A percentile compares a stretch with the other conserved stretches of the same genome.
These are phyloP conservation scores for Phocoena sinus DNA, from an alignment of 2,113 vertebrate genomes.

Conservation along the genomic window DNA sequence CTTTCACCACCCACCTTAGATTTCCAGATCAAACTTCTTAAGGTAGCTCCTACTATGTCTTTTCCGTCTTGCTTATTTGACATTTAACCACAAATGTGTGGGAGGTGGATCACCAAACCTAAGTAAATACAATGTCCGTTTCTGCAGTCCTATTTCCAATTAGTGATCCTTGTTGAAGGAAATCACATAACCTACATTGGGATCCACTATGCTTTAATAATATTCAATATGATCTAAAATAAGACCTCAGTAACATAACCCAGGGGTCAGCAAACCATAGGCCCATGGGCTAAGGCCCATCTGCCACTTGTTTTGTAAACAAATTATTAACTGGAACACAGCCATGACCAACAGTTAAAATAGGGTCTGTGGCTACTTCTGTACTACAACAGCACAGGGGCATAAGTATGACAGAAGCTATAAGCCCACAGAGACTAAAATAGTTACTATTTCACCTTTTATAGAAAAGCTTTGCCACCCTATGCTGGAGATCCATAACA, in stretches of 20 bases:
- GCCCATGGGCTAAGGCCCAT: background rate
- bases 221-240: background rate
- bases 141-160: background rate
- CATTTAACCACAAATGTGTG: background rate
- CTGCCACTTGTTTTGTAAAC: background rate
- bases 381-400: background rate
- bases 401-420: background rate
- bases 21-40: background rate
- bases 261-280: background rate
- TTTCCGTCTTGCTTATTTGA: background rate
- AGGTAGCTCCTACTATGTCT: background rate
- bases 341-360: background rate
- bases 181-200: background rate
- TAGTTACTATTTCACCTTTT: background rate
- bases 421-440: background rate
- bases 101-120: background rate
- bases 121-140: background rate
- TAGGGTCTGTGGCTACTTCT: background rate
- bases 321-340: background rate
- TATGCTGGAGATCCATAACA: background rate
- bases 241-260: background rate
- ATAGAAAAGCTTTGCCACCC: background rate
- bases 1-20: background rate
- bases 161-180: background rate
- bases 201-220: background rate